Evolutionary conservation across 1,140 invertebrate genomes (phyloP), one percentile per base, ranked within the genome.

Genomic region (Macrotrachela quadricornifera): DNA sequence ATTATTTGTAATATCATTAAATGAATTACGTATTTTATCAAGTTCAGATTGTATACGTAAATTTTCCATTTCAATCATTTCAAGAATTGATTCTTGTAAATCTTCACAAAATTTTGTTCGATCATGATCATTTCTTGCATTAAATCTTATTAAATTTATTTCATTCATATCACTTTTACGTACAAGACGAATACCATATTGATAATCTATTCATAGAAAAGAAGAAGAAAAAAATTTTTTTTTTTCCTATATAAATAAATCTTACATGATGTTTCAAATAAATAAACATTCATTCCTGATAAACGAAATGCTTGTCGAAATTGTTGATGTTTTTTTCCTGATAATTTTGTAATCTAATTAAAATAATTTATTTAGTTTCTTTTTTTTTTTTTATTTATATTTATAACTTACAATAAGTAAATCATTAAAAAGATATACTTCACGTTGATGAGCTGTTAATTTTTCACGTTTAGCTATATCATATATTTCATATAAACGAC

Each of bases 351-450:
- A 30, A 30, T 30, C 21, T 30, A 30, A 30, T 30, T 30, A 8
- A 30, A 30, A 30, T 4, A 30, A 4, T 4, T 30, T 30, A 30
- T 8, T 30, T 30, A n/a, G n/a, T n/a, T 30, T 30, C 3, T 30
- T 8, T 2, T 30, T 30, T 8, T 30, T 30, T 30, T 30, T 30
- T 4, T 30, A 4, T 30, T 30, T 2, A 30, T 4, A 30, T 2
- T 4, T 30, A 4, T 30, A 30, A 59, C 68, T 68, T 48, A 97
- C 86, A 57, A 99, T 80, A 57, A 99, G 76, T 52, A 96, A 72
- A 71, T 99, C 92, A 70, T 99, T 99, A 72, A 99, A 99, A 11
- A 97, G 79, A 71, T 96, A 97, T 44, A 97, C 86, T 76, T 97
- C 92, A 59, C 92, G 76, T 70, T 97, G 90, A 72, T 97, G 91